A percentile compares a stretch with the other conserved stretches of the same genome.
phyloP scores from a whole-genome alignment of 2,888 invertebrate species.

The Cordilura impudica region DNA sequence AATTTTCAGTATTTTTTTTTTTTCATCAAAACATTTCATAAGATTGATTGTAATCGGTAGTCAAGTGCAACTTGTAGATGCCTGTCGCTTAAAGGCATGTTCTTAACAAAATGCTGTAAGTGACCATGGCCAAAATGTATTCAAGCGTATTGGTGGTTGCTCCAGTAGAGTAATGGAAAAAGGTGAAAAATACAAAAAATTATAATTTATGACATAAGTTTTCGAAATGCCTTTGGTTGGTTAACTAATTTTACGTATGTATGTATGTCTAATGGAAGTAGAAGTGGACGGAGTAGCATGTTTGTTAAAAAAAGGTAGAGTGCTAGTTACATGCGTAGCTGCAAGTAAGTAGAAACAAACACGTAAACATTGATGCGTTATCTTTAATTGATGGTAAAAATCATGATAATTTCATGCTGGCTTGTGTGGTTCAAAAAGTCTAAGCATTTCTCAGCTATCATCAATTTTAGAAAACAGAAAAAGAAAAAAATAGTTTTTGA shows the following conservation, averaged over 20 bases:
- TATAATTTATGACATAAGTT: constrained; percentile 68
- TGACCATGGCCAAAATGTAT: constrained; percentile 43
- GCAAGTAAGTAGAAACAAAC: constrained; percentile 50
- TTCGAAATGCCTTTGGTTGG: constrained; percentile 8
- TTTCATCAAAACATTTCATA: constrained; percentile 32
- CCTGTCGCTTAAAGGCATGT: constrained; percentile 61
- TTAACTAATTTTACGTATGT: background rate
- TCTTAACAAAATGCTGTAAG: constrained; percentile 58
- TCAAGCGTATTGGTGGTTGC: no score
- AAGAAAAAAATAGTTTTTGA: constrained; percentile 37
- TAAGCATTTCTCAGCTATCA: constrained; percentile 17
- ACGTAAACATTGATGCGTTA: constrained; percentile 55
- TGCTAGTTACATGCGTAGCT: constrained; percentile 13
- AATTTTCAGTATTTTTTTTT: constrained; percentile 11
- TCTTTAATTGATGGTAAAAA: constrained; percentile 52
- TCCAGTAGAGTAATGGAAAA: constrained; percentile 29
- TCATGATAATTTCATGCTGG: constrained; percentile 55
- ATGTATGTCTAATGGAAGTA: background rate
- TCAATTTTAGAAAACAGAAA: constrained; percentile 31
- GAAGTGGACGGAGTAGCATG: background rate
- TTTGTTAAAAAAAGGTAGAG: background rate
- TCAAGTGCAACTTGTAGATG: constrained; percentile 69
- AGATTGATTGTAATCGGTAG: constrained; percentile 77
- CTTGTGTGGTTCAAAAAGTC: constrained; percentile 36
- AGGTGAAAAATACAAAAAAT: constrained; percentile 63